Percentiles rank a stretch among this genome's conserved stretches.
Conservation (phyloP, 2,797 vertebrate genomes). For the Xiphorhynchus erythropygius region DNA sequence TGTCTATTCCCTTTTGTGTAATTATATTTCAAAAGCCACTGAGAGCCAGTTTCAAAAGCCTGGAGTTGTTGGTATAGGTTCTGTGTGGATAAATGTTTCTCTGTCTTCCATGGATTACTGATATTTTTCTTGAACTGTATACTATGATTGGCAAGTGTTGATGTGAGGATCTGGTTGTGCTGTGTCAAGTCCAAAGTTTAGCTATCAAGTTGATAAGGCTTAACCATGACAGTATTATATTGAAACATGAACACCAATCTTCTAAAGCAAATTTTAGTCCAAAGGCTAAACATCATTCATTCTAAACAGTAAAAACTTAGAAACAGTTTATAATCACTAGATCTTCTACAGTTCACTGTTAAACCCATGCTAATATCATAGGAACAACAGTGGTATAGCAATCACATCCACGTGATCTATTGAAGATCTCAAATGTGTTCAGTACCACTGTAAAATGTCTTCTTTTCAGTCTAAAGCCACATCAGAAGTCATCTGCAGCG, state of each 20-base stretch:
- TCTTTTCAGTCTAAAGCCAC: neutral
- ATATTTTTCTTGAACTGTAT: neutral
- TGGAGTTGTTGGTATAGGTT: neutral
- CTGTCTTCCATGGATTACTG: neutral
- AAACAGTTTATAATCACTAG: neutral
- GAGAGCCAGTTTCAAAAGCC: neutral
- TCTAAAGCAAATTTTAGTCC: neutral
- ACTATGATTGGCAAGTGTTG: neutral
- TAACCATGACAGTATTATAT: neutral
- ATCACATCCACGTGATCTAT: neutral
- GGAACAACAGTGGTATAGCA: neutral
- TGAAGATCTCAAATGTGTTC: neutral
- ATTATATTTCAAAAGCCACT: slow-evolving; percentile 40
- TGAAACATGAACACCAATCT: neutral
- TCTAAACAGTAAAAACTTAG: neutral
- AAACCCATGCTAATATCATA: neutral
- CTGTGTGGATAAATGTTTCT: slow-evolving; percentile 9
- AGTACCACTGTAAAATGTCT: neutral
- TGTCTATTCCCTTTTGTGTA: slow-evolving; percentile 12
- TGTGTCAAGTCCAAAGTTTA: neutral
- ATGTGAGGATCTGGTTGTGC: neutral
- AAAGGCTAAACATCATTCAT: neutral
- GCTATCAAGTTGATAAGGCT: neutral
- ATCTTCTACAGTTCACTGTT: neutral
- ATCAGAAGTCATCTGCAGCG: neutral